A percentile compares a stretch with the other conserved stretches of the same genome.
Evolutionary conservation across 2,888 invertebrate genomes (phyloP).

Genomic region (Coleophora deauratella): DNA sequence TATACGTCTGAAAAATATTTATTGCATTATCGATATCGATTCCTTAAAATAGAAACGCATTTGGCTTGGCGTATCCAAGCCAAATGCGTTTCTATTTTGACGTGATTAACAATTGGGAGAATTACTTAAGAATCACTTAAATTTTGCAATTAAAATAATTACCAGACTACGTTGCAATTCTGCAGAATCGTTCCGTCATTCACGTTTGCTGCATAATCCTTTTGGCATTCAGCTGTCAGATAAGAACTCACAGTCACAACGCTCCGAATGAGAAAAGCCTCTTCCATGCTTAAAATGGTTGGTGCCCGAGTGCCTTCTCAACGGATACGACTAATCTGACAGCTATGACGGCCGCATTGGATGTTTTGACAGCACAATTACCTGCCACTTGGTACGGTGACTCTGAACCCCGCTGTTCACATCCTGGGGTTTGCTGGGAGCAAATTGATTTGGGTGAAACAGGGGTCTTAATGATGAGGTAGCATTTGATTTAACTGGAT

Average conservation of each 20-base stretch:
- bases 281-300: constrained; percentile 16
- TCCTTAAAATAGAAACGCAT: too few species aligned
- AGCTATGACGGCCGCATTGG: constrained; percentile 38
- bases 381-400: constrained; percentile 53
- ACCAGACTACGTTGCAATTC: too few species aligned
- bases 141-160: too few species aligned
- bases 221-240: background rate
- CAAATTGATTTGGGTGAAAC: background rate
- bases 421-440: constrained; percentile 34
- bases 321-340: constrained; percentile 63
- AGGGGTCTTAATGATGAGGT: background rate
- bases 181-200: too few species aligned
- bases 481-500: background rate
- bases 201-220: background rate
- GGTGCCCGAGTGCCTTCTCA: constrained; percentile 44
- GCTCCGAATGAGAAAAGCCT: background rate
- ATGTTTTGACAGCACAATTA: constrained; percentile 72
- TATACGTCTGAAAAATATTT: too few species aligned
- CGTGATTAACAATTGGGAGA: too few species aligned
- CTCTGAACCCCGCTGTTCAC: constrained; percentile 39
- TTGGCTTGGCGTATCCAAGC: too few species aligned
- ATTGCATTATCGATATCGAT: too few species aligned
- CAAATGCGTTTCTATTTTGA: background rate
- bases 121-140: too few species aligned
- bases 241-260: background rate